phyloP scores from a whole-genome alignment of 2,888 invertebrate species.

The Willowsia nigromaculata region DNA sequence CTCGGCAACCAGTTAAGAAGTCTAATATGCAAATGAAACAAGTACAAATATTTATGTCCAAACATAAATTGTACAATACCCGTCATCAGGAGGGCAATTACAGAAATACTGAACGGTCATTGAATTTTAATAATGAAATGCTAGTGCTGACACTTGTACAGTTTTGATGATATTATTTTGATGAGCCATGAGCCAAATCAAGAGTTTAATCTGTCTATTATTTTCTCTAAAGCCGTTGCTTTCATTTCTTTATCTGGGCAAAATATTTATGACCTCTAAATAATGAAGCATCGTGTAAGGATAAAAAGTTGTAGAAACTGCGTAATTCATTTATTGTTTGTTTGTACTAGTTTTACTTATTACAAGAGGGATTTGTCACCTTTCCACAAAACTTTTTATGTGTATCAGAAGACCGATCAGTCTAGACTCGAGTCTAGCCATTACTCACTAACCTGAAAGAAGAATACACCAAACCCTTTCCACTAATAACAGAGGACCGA shows the following conservation, averaged over 20 bases:
- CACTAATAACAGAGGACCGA: neutral
- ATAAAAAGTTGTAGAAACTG: neutral
- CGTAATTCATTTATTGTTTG: conserved; percentile 1
- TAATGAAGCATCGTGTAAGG: neutral
- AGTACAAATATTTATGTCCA: conserved; percentile 12
- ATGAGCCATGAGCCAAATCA: neutral
- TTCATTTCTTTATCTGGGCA: conserved; percentile 5
- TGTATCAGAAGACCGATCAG: conserved; percentile 16
- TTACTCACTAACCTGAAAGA: conserved; percentile 7
- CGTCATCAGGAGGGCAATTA: conserved; percentile 29
- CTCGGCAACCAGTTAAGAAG: neutral
- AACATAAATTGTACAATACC: conserved; percentile 29
- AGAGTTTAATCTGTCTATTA: conserved; percentile 16
- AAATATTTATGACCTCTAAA: conserved; percentile 6
- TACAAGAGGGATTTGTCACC: conserved; percentile 43
- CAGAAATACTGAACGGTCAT: conserved; percentile 20
- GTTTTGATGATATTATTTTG: neutral
- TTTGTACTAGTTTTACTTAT: conserved; percentile 6
- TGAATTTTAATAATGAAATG: conserved; percentile 20
- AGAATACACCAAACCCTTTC: neutral
- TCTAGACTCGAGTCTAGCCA: conserved; percentile 54
- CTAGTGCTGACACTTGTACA: neutral
- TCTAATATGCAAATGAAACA: conserved; percentile 26
- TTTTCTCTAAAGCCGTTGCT: neutral
- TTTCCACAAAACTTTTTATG: conserved; percentile 8